Base-by-base conservation (phyloP, 2,888 invertebrate genomes). In the Meganola albula region DNA sequence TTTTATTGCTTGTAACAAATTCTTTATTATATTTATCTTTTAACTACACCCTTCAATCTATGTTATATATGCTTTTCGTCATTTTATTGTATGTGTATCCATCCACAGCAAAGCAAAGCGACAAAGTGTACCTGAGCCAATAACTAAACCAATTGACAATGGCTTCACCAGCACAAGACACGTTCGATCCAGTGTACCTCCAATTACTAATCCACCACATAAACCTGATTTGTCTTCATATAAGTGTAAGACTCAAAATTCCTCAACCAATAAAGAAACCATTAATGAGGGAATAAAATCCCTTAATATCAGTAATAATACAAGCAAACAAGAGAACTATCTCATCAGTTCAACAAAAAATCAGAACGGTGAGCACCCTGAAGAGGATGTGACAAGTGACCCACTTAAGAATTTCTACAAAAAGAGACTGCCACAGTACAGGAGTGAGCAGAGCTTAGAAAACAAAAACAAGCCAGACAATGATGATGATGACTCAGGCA, bases 61-160 rank as follows among this genome's bases (percentile, higher is more conserved):
- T n/a, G n/a, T n/a, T n/a, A n/a, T n/a, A n/a, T n/a, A n/a, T n/a
- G n/a, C n/a, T n/a, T n/a, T n/a, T n/a, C n/a, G n/a, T n/a, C n/a
- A n/a, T n/a, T n/a, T n/a, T n/a, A n/a, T n/a, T n/a, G n/a, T n/a
- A n/a, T n/a, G n/a, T 41, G 28, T 27, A 23, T 24, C 12, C 11
- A 26, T 24, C 24, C 4, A 16, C 57, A 82, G 82, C 30, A 76
- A 71, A 64, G 74, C 68, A n/a, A 83, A 80, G 59, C 61, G 83
- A 34, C 66, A 67, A 49, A 82, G 82, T 46, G 57, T 82, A 10
- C 59, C 59, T 4, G 66, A 61, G 34, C 27, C 52, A 9, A 22
- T 30, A 22, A 21, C 42, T 2, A 37, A 37, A 4, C 35, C 42
- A 14, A 37, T 37, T 2, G 14, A 33, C 2, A 23, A 34, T 11